A percentile compares a stretch with the other conserved stretches of the same genome.
Evolutionary conservation across 2,113 vertebrate species (phyloP).

Genomic region (Fulmarus glacialis): DNA sequence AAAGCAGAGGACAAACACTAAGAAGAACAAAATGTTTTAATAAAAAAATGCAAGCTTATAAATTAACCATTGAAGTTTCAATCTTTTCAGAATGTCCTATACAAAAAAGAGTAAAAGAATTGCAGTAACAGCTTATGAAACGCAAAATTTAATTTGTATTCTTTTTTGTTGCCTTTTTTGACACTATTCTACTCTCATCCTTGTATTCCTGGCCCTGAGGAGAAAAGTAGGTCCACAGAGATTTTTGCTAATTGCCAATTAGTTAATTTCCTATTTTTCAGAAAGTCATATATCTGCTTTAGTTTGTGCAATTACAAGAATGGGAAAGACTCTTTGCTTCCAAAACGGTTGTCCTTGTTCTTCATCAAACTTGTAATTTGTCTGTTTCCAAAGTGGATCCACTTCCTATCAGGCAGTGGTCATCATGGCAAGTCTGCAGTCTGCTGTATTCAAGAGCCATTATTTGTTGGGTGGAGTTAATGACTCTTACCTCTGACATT

Average conservation of each 20-base stretch:
- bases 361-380: background rate
- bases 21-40: background rate
- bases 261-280: background rate
- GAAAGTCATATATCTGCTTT: background rate
- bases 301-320: background rate
- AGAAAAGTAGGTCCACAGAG: background rate
- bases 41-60: background rate
- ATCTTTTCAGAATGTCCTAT: background rate
- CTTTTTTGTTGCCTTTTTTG: accelerated
- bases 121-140: background rate
- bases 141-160: background rate
- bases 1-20: background rate
- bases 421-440: background rate
- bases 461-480: background rate
- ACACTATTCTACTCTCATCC: background rate
- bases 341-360: background rate
- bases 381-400: background rate
- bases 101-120: background rate
- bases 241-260: background rate
- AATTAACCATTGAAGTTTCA: background rate
- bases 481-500: background rate
- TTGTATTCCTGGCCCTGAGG: background rate
- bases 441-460: background rate
- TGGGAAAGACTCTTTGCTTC: background rate
- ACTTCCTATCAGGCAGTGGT: background rate